phyloP scores from a whole-genome alignment of 2,113 vertebrate species.

The Stegostoma tigrinum region DNA sequence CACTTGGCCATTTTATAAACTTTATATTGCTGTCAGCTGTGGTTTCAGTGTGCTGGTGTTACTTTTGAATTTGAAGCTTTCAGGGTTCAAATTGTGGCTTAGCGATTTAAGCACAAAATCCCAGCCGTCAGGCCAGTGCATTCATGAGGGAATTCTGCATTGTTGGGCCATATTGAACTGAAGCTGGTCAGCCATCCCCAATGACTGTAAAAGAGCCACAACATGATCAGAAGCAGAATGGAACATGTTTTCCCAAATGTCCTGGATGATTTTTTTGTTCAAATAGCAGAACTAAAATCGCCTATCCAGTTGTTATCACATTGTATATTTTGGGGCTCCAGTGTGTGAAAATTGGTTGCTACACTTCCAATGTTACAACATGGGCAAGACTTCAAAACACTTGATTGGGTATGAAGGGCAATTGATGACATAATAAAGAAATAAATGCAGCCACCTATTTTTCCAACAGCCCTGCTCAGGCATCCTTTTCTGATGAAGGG shows the following conservation, averaged over 20 bases:
- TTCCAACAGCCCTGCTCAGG: neutral
- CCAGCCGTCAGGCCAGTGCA: neutral
- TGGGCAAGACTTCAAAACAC: neutral
- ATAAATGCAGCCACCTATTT: neutral
- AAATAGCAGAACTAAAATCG: no score
- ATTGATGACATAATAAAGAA: neutral
- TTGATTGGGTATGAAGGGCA: neutral
- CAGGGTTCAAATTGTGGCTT: neutral
- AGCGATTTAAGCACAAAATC: neutral
- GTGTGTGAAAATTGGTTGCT: neutral
- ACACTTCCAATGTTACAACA: neutral
- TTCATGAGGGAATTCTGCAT: neutral
- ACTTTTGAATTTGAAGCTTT: neutral
- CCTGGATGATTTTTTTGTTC: neutral
- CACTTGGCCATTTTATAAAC: neutral
- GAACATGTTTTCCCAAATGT: neutral
- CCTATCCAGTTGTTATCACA: neutral
- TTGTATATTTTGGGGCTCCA: neutral
- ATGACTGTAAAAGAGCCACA: neutral
- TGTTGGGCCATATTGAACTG: neutral
- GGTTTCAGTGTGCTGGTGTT: neutral
- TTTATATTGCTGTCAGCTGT: neutral
- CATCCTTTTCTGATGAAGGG: no score
- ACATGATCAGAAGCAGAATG: neutral
- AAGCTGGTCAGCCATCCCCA: neutral